phyloP scores from a whole-genome alignment of 1,140 invertebrate genomes.

The Notospermus geniculatus region DNA sequence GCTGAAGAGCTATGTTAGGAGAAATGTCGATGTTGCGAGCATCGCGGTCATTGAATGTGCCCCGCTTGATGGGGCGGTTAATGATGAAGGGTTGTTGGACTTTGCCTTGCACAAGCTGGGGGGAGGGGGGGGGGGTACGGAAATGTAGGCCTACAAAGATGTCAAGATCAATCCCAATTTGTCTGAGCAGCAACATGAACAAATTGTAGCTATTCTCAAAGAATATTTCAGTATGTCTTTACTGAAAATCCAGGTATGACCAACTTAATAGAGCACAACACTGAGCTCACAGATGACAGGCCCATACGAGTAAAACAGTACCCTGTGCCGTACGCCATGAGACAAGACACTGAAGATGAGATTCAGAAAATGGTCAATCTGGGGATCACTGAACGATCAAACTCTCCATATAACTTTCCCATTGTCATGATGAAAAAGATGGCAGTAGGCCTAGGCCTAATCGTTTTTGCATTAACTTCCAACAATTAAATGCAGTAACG shows the following conservation, averaged over 20 bases:
- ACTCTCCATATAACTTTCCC: slow-evolving; percentile 57
- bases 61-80: background rate
- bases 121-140: no score
- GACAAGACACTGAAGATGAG: slow-evolving; percentile 44
- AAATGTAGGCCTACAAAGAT: slow-evolving; percentile 5
- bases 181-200: background rate
- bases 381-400: slow-evolving; percentile 47
- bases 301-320: slow-evolving; percentile 13
- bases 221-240: slow-evolving; percentile 18
- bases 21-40: no score
- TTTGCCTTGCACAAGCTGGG: background rate
- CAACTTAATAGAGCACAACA: slow-evolving; percentile 12
- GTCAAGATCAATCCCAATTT: background rate
- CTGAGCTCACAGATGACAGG: slow-evolving; percentile 12
- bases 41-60: no score
- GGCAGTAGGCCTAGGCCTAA: no score
- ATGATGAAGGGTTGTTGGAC: slow-evolving; percentile 6
- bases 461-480: no score
- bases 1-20: no score
- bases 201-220: background rate
- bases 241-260: slow-evolving; percentile 22
- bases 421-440: slow-evolving; percentile 57
- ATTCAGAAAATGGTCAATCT: slow-evolving; percentile 43
- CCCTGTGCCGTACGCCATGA: slow-evolving; percentile 48
- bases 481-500: no score